Percentiles rank a stretch among this genome's conserved stretches.
Conservation (phyloP, 1,140 invertebrate genomes). For the Drosophila navojoa region DNA sequence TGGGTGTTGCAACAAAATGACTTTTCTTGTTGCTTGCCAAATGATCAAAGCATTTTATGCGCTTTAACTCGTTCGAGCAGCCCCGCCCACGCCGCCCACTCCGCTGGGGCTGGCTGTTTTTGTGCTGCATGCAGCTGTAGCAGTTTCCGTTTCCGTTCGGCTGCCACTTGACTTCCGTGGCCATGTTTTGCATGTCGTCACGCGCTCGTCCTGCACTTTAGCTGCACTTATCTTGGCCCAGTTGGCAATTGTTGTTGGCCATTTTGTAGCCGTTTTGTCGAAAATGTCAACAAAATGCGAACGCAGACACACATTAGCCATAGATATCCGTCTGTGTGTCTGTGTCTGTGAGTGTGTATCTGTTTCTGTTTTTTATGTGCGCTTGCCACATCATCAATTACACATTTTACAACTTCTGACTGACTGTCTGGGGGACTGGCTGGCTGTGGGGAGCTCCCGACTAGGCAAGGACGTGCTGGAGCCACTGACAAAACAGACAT, state of each 20-base stretch:
- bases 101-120: constrained; percentile 5
- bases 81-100: constrained; percentile 14
- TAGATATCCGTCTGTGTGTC: not conserved
- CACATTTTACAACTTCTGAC: constrained; percentile 78
- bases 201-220: constrained; percentile 74
- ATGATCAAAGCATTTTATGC: constrained; percentile 73
- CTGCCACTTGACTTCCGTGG: constrained; percentile 55
- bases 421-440: constrained; percentile 29
- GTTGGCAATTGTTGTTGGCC: constrained; percentile 49
- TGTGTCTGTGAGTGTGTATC: constrained; percentile 8
- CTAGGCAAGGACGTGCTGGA: constrained; percentile 34
- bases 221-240: constrained; percentile 69
- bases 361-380: constrained; percentile 59
- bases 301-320: constrained; percentile 49
- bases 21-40: constrained; percentile 76
- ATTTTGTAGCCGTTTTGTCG: constrained; percentile 78
- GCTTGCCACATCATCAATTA: constrained; percentile 80
- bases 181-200: constrained; percentile 73
- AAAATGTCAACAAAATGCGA: constrained; percentile 76
- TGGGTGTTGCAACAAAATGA: constrained; percentile 57
- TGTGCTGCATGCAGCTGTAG: constrained; percentile 60
- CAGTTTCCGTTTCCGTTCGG: constrained; percentile 75
- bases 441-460: too few species aligned
- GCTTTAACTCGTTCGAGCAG: not conserved
- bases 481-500: constrained; percentile 73